These are phyloP conservation scores for Dicrurus megarhynchus DNA, from an alignment of 2,113 vertebrate species.

Conservation along the genomic window DNA sequence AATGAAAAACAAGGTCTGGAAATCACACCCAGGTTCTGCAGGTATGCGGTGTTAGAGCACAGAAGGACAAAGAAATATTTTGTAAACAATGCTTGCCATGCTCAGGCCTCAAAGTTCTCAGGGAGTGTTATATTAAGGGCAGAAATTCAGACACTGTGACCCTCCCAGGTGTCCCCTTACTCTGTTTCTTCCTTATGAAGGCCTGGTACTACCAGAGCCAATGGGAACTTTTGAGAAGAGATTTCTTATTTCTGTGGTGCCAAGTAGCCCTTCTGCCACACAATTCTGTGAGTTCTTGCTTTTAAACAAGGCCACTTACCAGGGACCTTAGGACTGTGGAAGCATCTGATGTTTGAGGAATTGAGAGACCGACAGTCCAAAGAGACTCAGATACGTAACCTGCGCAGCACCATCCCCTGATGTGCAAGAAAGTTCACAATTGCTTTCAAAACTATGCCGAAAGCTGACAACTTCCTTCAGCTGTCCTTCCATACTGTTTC, in stretches of 20 bases:
- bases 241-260: not conserved
- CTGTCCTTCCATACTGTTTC: not conserved
- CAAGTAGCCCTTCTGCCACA: not conserved
- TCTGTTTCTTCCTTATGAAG: not conserved
- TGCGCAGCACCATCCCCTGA: not conserved
- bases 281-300: not conserved
- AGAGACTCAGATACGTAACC: not conserved
- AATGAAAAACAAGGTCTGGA: not conserved
- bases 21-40: not conserved
- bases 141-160: not conserved
- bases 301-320: not conserved
- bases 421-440: not conserved
- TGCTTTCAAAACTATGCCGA: not conserved
- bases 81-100: not conserved
- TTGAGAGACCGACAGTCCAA: not conserved
- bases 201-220: not conserved
- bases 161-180: not conserved
- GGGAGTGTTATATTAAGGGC: not conserved
- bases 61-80: not conserved
- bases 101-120: not conserved
- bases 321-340: not conserved
- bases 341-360: not conserved
- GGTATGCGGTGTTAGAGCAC: not conserved
- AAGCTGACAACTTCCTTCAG: not conserved
- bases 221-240: not conserved